A percentile compares a stretch with the other conserved stretches of the same genome.
Conservation (phyloP, 2,888 invertebrate genomes). For the Tetragnatha montana region DNA sequence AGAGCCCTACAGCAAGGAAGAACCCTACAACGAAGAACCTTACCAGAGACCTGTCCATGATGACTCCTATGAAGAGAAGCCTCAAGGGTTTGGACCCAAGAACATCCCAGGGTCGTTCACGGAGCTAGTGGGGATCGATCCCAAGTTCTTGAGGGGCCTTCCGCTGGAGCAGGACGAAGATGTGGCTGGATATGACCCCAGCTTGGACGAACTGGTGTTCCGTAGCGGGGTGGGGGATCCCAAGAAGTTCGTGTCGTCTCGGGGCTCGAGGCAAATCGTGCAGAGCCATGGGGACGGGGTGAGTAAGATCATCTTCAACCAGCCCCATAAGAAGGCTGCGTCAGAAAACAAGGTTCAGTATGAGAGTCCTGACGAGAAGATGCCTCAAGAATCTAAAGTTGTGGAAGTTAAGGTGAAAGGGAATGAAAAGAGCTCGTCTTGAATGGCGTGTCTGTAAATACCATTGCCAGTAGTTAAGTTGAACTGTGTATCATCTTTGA, state of each 20-base stretch:
- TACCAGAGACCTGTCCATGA: slow-evolving; percentile 1
- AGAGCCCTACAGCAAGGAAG: not conserved
- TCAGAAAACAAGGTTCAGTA: slow-evolving; percentile 6
- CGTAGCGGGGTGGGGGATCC: slow-evolving; percentile 10
- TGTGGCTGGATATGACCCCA: slow-evolving; percentile 12
- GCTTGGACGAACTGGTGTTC: slow-evolving; percentile 38
- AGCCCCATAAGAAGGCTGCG: not conserved
- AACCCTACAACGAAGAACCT: not conserved
- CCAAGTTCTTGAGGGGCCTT: slow-evolving; percentile 26
- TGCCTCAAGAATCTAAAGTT: slow-evolving; percentile 9
- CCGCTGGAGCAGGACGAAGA: not conserved
- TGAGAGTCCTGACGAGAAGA: not conserved
- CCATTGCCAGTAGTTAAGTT: no score
- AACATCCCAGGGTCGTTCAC: slow-evolving; percentile 46
- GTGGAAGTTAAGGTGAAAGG: slow-evolving; percentile 4
- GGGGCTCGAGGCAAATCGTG: slow-evolving; percentile 40
- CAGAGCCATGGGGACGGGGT: slow-evolving; percentile 60
- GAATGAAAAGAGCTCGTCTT: not conserved
- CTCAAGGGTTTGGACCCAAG: slow-evolving; percentile 8
- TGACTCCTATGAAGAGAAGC: not conserved
- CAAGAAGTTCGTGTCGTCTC: slow-evolving; percentile 27
- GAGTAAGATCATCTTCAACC: slow-evolving; percentile 54
- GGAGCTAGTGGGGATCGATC: slow-evolving; percentile 35
- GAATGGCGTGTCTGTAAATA: no score
- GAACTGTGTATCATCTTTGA: no score